Evolutionary conservation across 2,888 invertebrate species (phyloP).

Genomic region (Nomada lathburiana): DNA sequence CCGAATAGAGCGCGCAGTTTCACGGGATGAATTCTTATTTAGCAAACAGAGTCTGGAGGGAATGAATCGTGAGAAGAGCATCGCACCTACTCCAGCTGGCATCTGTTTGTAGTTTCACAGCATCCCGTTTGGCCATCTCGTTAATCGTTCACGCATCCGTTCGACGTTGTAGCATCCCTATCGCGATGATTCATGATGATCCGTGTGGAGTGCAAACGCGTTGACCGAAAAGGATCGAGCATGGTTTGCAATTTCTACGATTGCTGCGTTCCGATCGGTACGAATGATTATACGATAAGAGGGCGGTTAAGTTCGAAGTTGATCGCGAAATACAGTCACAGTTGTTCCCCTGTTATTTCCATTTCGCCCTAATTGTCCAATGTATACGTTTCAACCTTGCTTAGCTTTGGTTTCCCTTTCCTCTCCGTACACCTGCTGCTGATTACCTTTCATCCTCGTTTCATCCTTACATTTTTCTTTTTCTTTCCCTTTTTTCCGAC

Average conservation of each 20-base stretch:
- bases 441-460: neutral
- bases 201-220: neutral
- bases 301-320: neutral
- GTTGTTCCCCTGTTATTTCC: slow-evolving; percentile 59
- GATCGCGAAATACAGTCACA: slow-evolving; percentile 39
- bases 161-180: neutral
- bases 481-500: neutral
- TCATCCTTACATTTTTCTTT: slow-evolving; percentile 34
- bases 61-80: slow-evolving; percentile 39
- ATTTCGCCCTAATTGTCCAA: slow-evolving; percentile 45
- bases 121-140: slow-evolving; percentile 2
- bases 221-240: neutral
- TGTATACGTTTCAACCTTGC: slow-evolving; percentile 23
- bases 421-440: neutral
- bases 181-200: slow-evolving; percentile 11
- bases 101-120: slow-evolving; percentile 33
- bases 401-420: neutral
- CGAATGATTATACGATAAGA: neutral
- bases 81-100: slow-evolving; percentile 27
- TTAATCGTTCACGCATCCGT: slow-evolving; percentile 22
- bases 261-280: neutral
- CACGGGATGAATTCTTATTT: slow-evolving; percentile 26
- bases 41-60: slow-evolving; percentile 24
- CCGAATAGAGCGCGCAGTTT: neutral
- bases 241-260: neutral